A percentile compares a stretch with the other conserved stretches of the same genome.
These are phyloP conservation scores for Busseola fusca DNA, from an alignment of 2,888 invertebrate genomes.

Conservation along the genomic window DNA sequence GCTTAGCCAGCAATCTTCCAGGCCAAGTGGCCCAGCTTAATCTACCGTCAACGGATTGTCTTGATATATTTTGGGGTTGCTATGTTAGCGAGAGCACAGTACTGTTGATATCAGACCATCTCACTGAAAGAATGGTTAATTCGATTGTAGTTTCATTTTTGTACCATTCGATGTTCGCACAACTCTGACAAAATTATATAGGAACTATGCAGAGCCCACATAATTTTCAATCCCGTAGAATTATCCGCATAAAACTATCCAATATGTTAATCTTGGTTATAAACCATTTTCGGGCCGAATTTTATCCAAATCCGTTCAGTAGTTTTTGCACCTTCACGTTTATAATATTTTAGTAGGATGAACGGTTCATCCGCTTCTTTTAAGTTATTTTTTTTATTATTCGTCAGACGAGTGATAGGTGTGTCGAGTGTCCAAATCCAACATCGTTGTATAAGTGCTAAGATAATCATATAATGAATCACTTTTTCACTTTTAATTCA, in stretches of 20 bases:
- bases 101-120: neutral
- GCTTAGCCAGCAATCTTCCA: conserved; percentile 56
- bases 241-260: no score
- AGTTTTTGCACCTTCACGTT: no score
- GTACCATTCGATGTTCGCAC: neutral
- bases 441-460: neutral
- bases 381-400: neutral
- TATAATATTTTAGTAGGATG: no score
- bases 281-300: no score
- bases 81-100: conserved; percentile 26
- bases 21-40: conserved; percentile 54
- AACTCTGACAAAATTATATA: neutral
- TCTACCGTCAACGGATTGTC: conserved; percentile 62
- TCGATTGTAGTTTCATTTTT: neutral
- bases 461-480: no score
- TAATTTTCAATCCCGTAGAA: no score
- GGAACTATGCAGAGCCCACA: no score
- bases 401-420: neutral
- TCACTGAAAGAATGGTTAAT: neutral
- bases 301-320: no score
- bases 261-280: no score
- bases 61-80: conserved; percentile 44
- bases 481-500: neutral
- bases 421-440: neutral
- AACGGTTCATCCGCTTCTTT: neutral